phyloP scores from a whole-genome alignment of 2,888 invertebrate species.

The Drosophila stalkeri region DNA sequence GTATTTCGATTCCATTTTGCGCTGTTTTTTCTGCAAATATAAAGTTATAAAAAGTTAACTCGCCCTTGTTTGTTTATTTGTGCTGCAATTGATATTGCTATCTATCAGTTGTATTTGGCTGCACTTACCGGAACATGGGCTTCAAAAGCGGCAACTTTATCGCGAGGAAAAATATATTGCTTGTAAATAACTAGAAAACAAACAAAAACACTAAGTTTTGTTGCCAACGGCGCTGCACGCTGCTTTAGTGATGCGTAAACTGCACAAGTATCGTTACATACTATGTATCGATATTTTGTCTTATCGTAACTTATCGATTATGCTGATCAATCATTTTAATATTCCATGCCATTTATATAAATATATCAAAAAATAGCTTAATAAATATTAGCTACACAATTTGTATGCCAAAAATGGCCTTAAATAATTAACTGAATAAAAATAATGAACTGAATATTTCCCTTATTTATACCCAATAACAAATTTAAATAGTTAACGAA shows the following conservation, averaged over 20 bases:
- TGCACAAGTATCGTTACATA: not conserved
- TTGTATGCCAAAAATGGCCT: not conserved
- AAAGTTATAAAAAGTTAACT: not conserved
- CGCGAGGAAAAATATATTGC: constrained; percentile 36
- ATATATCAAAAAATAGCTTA: not conserved
- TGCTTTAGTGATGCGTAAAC: constrained; percentile 20
- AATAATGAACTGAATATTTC: too few species aligned
- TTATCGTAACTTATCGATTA: constrained; percentile 8
- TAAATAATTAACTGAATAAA: not conserved
- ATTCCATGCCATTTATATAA: not conserved
- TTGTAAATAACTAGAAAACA: constrained; percentile 18
- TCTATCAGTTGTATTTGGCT: constrained; percentile 6
- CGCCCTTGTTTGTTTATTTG: constrained; percentile 26
- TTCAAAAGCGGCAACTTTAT: constrained; percentile 24
- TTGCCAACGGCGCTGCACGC: constrained; percentile 20
- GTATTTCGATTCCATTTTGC: constrained; percentile 56
- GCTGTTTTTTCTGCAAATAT: constrained; percentile 27
- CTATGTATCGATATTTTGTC: not conserved
- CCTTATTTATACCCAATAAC: too few species aligned
- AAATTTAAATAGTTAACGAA: not conserved
- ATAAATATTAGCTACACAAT: not conserved
- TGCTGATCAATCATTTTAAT: not conserved
- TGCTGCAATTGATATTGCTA: constrained; percentile 16
- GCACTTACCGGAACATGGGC: constrained; percentile 37
- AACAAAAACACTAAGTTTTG: constrained; percentile 3